phyloP scores from a whole-genome alignment of 1,140 invertebrate species.

The Leptinotarsa texana region DNA sequence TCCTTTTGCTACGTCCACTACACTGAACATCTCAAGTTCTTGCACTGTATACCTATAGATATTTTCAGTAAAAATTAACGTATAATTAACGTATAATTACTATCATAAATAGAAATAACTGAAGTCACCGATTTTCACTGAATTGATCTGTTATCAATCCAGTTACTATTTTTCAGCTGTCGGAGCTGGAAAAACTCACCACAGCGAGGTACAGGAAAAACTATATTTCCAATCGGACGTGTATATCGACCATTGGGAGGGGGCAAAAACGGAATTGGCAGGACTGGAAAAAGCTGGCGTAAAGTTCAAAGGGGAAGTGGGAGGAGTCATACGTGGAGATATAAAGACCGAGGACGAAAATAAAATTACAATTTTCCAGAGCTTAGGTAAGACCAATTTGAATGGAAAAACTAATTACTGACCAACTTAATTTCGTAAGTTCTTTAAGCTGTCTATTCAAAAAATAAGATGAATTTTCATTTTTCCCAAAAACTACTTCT shows the following conservation, averaged over 20 bases:
- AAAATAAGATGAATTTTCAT: too few species aligned
- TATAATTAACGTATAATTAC: too few species aligned
- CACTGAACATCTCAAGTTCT: too few species aligned
- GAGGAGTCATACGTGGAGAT: constrained; percentile 48
- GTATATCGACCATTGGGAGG: constrained; percentile 54
- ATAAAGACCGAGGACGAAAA: constrained; percentile 20
- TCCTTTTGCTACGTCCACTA: too few species aligned
- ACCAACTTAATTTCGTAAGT: background rate
- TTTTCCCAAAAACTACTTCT: too few species aligned
- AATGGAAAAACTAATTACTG: too few species aligned
- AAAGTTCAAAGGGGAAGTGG: constrained; percentile 54
- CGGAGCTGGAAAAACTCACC: constrained; percentile 53
- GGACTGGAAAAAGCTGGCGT: constrained; percentile 50
- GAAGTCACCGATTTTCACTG: too few species aligned
- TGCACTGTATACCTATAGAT: too few species aligned
- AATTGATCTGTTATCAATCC: too few species aligned
- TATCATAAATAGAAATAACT: too few species aligned
- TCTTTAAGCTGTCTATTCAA: background rate
- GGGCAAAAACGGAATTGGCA: constrained; percentile 53
- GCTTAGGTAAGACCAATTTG: constrained; percentile 47
- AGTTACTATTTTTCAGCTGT: constrained; percentile 50
- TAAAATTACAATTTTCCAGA: constrained; percentile 52
- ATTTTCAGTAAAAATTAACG: too few species aligned
- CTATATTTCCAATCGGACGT: constrained; percentile 52
- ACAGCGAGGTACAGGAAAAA: constrained; percentile 51